Base-by-base conservation (phyloP, 1,140 invertebrate genomes). In the Ericerus pela region DNA sequence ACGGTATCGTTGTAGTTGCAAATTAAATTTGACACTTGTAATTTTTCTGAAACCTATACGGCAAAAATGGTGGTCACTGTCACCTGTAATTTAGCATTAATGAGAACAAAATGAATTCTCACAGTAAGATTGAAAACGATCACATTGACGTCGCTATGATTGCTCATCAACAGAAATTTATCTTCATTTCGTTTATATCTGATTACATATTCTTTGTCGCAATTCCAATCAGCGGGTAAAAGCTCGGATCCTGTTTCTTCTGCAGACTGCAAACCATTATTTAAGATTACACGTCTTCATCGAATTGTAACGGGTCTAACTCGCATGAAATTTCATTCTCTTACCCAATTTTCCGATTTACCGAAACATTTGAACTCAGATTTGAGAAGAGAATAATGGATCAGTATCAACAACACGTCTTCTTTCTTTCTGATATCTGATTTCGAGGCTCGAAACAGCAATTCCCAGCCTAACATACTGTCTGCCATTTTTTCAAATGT, bases 321-420 rank as follows among this genome's bases (percentile, higher is more conserved):
- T 33, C 8, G 20, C 22, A 47, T 47, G 20, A 22, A 22, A 47
- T 43, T 53, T n/a, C 54, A 61, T 64, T n/a, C n/a, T n/a, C 64
- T 67, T 70, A 82, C 81, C 41, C 41, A 47, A 59, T 77, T 74
- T 64, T 86, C 81, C 2, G 82, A 82, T 33, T 81, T 67, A 41
- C 84, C 84, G 58, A 85, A 73, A 62, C 79, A 85, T 57, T 75
- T 75, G 60, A 83, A 85, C 30, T 78, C 80, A 65, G 76, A 76
- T 67, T 80, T 84, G 0, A 79, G 72, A 1, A 86, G 66, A 65
- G 79, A 76, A 72, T 80, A 85, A 65, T 88, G 84, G 22, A 77
- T 68, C 38, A 87, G 76, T 20, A 78, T 73, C 37, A 85, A 67
- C 29, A 85, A 64, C 36, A 84, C 67, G 69, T 88, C 84, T 58